These are phyloP conservation scores for Drosophila guanche DNA, from an alignment of 1,140 invertebrate species.

Conservation along the genomic window DNA sequence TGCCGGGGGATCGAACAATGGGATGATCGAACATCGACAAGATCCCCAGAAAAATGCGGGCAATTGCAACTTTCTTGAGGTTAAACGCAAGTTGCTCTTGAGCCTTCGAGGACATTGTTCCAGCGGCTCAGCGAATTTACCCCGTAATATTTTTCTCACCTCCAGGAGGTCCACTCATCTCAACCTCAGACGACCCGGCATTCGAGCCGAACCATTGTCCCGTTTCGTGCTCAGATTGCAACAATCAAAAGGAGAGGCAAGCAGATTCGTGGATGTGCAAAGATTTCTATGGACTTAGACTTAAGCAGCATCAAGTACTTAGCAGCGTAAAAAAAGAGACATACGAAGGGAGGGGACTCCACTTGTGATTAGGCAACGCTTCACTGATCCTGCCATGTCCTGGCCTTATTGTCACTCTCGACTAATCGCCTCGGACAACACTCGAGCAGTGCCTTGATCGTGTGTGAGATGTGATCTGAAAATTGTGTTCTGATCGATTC, in stretches of 20 bases:
- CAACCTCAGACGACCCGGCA: conserved; percentile 22
- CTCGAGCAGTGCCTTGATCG: too few species aligned
- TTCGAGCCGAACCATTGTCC: conserved; percentile 44
- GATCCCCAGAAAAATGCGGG: conserved; percentile 61
- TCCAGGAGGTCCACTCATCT: conserved; percentile 77
- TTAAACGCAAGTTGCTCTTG: conserved; percentile 80
- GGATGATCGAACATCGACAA: conserved; percentile 19
- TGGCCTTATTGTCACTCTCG: conserved; percentile 40
- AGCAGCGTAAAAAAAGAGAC: conserved; percentile 30
- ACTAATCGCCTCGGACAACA: conserved; percentile 46
- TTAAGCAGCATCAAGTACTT: conserved; percentile 70
- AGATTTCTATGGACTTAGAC: conserved; percentile 67
- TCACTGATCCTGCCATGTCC: conserved; percentile 56
- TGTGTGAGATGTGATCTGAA: too few species aligned
- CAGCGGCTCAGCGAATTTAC: conserved; percentile 44
- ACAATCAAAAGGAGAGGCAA: conserved; percentile 64
- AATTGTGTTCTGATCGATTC: background rate
- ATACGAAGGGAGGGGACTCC: conserved; percentile 35
- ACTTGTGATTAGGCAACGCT: conserved; percentile 57
- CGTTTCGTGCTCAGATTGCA: conserved; percentile 50
- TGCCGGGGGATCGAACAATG: conserved; percentile 19
- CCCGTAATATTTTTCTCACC: conserved; percentile 79
- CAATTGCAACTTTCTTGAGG: conserved; percentile 82
- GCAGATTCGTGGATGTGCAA: conserved; percentile 29
- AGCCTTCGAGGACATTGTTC: conserved; percentile 55